Conservation (phyloP, 2,797 vertebrate genomes). For the Eptatretus atami region DNA sequence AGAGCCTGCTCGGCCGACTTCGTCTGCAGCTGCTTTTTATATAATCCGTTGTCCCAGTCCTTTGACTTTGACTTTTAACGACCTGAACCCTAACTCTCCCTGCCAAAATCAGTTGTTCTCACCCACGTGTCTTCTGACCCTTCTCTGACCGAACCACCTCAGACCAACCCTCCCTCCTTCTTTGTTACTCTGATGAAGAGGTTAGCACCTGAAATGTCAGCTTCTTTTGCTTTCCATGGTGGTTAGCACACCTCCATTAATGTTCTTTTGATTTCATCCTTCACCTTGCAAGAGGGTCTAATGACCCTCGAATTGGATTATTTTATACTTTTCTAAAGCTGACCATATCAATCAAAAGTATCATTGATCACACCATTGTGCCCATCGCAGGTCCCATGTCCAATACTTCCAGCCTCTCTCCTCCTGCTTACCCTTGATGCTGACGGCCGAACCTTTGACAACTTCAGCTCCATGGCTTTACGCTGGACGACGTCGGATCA, state of each 20-base stretch:
- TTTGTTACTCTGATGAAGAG: too few species aligned
- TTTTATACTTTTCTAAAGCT: too few species aligned
- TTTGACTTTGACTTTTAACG: not conserved
- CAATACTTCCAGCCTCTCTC: constrained; percentile 47
- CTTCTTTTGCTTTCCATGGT: too few species aligned
- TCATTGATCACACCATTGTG: too few species aligned
- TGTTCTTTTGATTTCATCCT: too few species aligned
- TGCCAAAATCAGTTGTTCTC: not conserved
- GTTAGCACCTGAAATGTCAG: too few species aligned
- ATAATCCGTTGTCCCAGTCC: not conserved
- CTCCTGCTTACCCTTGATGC: constrained; percentile 47
- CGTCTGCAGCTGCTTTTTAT: too few species aligned
- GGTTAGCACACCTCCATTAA: not conserved
- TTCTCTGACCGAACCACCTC: constrained; percentile 6
- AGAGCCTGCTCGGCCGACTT: constrained; percentile 9
- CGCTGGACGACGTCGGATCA: constrained; percentile 39
- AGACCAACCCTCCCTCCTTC: not conserved
- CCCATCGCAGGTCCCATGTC: constrained; percentile 40
- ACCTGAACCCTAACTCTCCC: not conserved
- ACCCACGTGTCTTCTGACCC: constrained; percentile 8
- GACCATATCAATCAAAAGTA: too few species aligned
- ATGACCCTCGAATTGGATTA: too few species aligned
- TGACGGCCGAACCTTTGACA: constrained; percentile 59
- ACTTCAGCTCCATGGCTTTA: constrained; percentile 61
- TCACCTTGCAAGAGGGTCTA: too few species aligned